Base-by-base conservation (phyloP, 2,113 vertebrate species). In the Nerophis ophidion region DNA sequence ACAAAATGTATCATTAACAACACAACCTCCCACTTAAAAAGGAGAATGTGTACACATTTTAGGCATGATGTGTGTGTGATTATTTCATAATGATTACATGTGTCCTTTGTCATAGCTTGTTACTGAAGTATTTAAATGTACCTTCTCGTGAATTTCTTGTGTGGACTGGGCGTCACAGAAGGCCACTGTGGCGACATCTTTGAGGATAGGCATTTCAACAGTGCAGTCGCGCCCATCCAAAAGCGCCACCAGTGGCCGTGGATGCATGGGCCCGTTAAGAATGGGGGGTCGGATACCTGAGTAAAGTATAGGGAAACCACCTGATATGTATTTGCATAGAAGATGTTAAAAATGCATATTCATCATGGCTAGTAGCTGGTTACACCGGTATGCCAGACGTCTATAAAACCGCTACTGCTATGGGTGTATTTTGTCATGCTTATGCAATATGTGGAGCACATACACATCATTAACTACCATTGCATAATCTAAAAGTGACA, bases 131-230 rank as follows among this genome's bases (percentile, higher is more conserved):
- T 35, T 40, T 26, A 36, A 0, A 6, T 8, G 1, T 81, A 95
- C 93, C 92, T 95, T 95, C 84, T 95, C 93, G 8, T 95, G 93
- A 60, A 95, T 95, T 87, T 95, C 93, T 89, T 95, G 93, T 83
- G 93, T 95, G 66, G 93, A 94, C 81, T 95, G 93, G 70, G 93
- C 93, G 46, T 95, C 93, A 26, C 93, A 95, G 85, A 95, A 95
- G 46, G 93, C 93, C 77, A 95, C 93, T 0, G 93, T 95, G 68
- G 93, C 92, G 77, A 95, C 92, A 76, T 95, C 93, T 83, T 95
- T 95, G 70, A 95, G 83, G 76, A 95, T 93, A 58, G 93, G 93
- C 93, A 95, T 95, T 79, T 95, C 93, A 79, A 95, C 92, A 33
- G 93, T 94, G 82, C 93, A 95, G 74, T 95, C 93, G 2, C 93